These are phyloP conservation scores for Agrotis ipsilon DNA, from an alignment of 2,888 invertebrate species.

Conservation along the genomic window DNA sequence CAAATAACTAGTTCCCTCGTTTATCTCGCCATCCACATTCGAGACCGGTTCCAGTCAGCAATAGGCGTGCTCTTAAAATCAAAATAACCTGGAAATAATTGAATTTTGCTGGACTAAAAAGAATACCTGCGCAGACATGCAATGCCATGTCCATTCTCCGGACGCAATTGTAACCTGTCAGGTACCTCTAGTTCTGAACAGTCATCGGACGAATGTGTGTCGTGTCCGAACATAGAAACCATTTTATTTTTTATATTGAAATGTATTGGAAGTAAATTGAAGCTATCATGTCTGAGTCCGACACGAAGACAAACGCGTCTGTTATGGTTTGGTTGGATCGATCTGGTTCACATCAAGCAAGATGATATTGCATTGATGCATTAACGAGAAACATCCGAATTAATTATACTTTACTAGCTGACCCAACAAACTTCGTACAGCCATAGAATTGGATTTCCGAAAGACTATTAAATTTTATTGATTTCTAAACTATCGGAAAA, in stretches of 20 bases:
- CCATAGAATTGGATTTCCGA: too few relatives aligned
- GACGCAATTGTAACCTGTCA: slow-evolving; percentile 57
- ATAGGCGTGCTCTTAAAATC: slow-evolving; percentile 68
- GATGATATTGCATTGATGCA: slow-evolving; percentile 20
- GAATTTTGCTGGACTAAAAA: slow-evolving; percentile 58
- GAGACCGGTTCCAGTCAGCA: slow-evolving; percentile 77
- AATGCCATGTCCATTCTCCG: slow-evolving; percentile 48
- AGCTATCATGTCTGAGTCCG: slow-evolving; percentile 30
- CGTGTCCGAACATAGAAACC: slow-evolving; percentile 38
- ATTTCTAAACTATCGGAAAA: too few relatives aligned
- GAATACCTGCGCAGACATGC: slow-evolving; percentile 30
- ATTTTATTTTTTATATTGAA: slow-evolving; percentile 53
- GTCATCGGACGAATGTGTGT: slow-evolving; percentile 50
- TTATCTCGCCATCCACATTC: slow-evolving; percentile 75
- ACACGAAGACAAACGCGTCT: slow-evolving; percentile 28
- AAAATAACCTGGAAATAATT: slow-evolving; percentile 73
- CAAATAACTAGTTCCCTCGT: slow-evolving; percentile 78
- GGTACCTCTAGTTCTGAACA: slow-evolving; percentile 36
- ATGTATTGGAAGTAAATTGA: slow-evolving; percentile 60
- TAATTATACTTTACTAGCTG: slow-evolving; percentile 3
- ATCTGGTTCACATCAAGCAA: slow-evolving; percentile 47
- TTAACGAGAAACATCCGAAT: slow-evolving; percentile 1
- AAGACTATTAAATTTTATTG: too few relatives aligned
- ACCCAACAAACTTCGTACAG: too few relatives aligned
- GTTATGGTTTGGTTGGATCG: slow-evolving; percentile 23